phyloP scores from a whole-genome alignment of 2,888 invertebrate genomes.

The Xanthia icteritia region DNA sequence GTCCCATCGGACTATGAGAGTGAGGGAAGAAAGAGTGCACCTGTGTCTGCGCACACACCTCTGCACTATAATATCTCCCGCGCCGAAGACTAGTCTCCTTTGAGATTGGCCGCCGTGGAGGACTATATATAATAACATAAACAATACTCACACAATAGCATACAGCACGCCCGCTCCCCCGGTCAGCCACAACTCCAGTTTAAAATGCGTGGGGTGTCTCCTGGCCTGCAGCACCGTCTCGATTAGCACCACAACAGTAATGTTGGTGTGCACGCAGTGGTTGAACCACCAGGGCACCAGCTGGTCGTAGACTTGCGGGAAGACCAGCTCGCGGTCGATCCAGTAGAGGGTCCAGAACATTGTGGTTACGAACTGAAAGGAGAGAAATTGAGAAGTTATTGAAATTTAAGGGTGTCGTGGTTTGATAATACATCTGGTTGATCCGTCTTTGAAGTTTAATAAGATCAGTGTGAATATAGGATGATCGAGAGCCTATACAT shows the following conservation, averaged over 20 bases:
- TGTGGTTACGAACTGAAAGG: slow-evolving; percentile 86
- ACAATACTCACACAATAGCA: slow-evolving; percentile 82
- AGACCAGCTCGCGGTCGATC: slow-evolving; percentile 90
- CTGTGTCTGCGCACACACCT: too few species aligned
- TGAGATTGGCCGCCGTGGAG: too few species aligned
- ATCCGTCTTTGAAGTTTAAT: not conserved
- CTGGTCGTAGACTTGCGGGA: slow-evolving; percentile 87
- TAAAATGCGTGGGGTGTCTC: slow-evolving; percentile 75
- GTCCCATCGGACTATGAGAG: too few species aligned
- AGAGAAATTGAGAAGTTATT: not conserved
- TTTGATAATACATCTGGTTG: not conserved
- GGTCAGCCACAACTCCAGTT: slow-evolving; percentile 75
- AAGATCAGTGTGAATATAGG: not conserved
- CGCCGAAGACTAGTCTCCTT: too few species aligned
- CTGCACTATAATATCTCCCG: too few species aligned
- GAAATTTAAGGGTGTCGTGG: not conserved
- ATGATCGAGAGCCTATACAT: not conserved
- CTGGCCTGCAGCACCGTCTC: slow-evolving; percentile 86
- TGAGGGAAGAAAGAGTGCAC: too few species aligned
- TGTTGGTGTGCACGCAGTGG: slow-evolving; percentile 90
- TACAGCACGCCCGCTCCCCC: slow-evolving; percentile 73
- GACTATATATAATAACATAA: not conserved
- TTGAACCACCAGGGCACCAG: slow-evolving; percentile 91
- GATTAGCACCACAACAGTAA: slow-evolving; percentile 84
- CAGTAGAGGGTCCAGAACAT: slow-evolving; percentile 90